Conservation (phyloP, 92 coral and sea anemone genomes). For the Siderastrea siderea region DNA sequence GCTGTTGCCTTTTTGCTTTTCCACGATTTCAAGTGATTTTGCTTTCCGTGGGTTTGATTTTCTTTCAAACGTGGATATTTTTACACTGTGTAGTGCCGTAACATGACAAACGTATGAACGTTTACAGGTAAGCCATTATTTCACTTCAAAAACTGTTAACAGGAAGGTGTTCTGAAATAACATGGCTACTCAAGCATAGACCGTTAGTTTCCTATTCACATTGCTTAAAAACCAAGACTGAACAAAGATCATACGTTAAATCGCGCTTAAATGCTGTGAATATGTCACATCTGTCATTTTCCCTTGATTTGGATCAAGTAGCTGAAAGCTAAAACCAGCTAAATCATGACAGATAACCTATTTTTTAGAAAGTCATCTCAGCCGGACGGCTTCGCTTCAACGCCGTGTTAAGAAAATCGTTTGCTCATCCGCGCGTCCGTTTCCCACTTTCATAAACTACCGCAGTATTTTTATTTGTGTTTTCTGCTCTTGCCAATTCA, state of each 20-base stretch:
- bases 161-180: constrained; percentile 20
- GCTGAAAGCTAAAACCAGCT: not conserved
- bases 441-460: not conserved
- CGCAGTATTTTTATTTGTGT: not conserved
- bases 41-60: constrained; percentile 6
- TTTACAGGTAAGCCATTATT: constrained; percentile 41
- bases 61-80: constrained; percentile 4
- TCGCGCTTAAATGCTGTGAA: not conserved
- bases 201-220: constrained; percentile 4
- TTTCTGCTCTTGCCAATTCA: not conserved
- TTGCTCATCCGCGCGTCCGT: not conserved
- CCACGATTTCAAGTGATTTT: not conserved
- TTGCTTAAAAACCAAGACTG: not conserved
- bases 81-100: constrained; percentile 20
- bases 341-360: not conserved
- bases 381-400: not conserved
- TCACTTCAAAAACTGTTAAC: constrained; percentile 15
- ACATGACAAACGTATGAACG: constrained; percentile 36
- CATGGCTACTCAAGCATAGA: constrained; percentile 31
- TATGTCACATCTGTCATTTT: too few species aligned
- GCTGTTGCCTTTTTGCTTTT: not conserved
- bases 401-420: not conserved
- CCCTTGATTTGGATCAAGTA: not conserved
- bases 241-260: not conserved
- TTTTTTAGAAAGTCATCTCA: not conserved